A percentile compares a stretch with the other conserved stretches of the same genome.
phyloP scores from a whole-genome alignment of 2,797 vertebrate species.

The Telmatherina bonti region DNA sequence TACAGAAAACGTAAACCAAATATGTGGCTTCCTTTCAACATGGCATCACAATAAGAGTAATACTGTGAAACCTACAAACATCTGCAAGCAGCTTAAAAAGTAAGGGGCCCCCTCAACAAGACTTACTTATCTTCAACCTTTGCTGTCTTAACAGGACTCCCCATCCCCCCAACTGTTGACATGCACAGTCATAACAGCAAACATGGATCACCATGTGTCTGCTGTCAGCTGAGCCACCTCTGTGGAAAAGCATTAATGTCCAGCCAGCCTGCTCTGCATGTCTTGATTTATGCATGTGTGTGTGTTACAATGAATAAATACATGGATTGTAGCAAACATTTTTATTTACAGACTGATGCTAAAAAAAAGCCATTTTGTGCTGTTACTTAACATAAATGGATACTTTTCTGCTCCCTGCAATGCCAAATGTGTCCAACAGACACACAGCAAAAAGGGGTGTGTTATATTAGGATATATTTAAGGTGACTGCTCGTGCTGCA shows the following conservation, averaged over 20 bases:
- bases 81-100: background rate
- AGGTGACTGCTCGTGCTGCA: background rate
- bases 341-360: background rate
- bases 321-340: background rate
- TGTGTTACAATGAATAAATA: conserved; percentile 6
- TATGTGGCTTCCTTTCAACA: background rate
- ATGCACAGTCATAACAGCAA: conserved; percentile 5
- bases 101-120: background rate
- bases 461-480: background rate
- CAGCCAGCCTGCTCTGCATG: background rate
- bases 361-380: background rate
- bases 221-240: conserved; percentile 20
- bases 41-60: background rate
- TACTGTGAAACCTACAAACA: background rate
- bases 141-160: background rate
- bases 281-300: too few species aligned
- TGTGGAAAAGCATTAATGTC: conserved; percentile 9
- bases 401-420: background rate
- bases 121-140: background rate
- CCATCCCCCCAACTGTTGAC: conserved; percentile 1
- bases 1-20: conserved; percentile 10
- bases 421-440: background rate
- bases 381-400: background rate
- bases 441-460: background rate
- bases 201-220: conserved; percentile 24